Percentiles rank a stretch among this genome's conserved stretches.
Evolutionary conservation across 2,888 invertebrate species (phyloP).

Genomic region (Lasioglossum vierecki): DNA sequence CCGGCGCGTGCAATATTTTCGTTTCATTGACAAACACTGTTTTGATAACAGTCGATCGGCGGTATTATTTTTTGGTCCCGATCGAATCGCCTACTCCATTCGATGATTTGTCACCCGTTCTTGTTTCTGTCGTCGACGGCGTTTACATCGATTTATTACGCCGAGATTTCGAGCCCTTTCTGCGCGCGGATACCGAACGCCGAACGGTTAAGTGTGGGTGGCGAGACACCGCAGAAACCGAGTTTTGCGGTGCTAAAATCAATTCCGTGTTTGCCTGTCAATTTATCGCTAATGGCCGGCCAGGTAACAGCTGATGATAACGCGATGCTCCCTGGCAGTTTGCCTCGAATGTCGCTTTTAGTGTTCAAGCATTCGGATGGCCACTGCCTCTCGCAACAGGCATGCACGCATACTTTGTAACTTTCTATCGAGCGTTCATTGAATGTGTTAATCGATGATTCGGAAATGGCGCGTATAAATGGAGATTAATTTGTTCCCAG

Average conservation of each 20-base stretch:
- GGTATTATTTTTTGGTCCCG: slow-evolving; percentile 35
- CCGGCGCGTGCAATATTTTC: slow-evolving; percentile 40
- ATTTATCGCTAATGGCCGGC: slow-evolving; percentile 74
- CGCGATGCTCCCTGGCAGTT: slow-evolving; percentile 70
- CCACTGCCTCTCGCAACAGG: slow-evolving; percentile 37
- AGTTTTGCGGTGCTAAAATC: slow-evolving; percentile 76
- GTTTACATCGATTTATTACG: slow-evolving; percentile 75
- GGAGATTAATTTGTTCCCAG: slow-evolving; percentile 14
- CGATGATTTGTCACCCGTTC: slow-evolving; percentile 61
- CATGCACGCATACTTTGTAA: slow-evolving; percentile 29
- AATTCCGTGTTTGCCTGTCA: slow-evolving; percentile 77
- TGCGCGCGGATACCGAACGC: slow-evolving; percentile 67
- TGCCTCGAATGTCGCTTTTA: slow-evolving; percentile 74
- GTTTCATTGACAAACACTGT: slow-evolving; percentile 56
- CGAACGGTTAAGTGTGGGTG: slow-evolving; percentile 71
- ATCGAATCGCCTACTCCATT: slow-evolving; percentile 48
- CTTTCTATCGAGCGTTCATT: slow-evolving; percentile 23
- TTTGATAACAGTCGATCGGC: slow-evolving; percentile 64
- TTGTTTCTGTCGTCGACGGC: slow-evolving; percentile 64
- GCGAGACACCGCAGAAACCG: slow-evolving; percentile 74
- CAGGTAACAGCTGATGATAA: slow-evolving; percentile 76
- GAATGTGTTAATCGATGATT: slow-evolving; percentile 17
- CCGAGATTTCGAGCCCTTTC: slow-evolving; percentile 61
- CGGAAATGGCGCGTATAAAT: slow-evolving; percentile 11
- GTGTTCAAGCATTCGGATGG: slow-evolving; percentile 67